Base-by-base conservation (phyloP, 2,888 invertebrate species). In the Drosophila pullipes region DNA sequence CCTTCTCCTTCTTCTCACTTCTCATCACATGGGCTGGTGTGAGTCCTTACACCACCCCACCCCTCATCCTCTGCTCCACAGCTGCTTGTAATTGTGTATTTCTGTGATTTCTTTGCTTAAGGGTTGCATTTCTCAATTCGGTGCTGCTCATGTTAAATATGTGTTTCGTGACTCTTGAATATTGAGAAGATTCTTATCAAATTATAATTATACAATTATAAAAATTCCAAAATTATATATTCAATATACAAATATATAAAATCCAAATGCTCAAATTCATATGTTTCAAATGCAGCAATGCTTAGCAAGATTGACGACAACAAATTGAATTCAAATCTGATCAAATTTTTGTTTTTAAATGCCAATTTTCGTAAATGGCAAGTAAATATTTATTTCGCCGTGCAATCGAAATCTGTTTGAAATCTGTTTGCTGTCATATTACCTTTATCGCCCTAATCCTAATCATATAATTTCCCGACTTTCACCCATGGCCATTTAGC, bases 41-140 rank as follows among this genome's bases (percentile, higher is more conserved):
- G 47, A 47, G 31, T 52, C 53, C 52, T 18, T 13, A 7, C 5
- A 25, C 3, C 44, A 3, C 5, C 35, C 7, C 44, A 1, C 9
- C 7, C 7, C 16, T 4, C 25, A 9, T 7, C 9, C 16, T 16
- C 28, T 28, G 13, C 10, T 54, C 4, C 13, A 13, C n/a, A 33
- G 11, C 13, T 50, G 52, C 44, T 35, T 37, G 49, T 39, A 30
- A 44, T 35, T 50, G 33, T 58, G 41, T 59, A 66, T 59, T 63
- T 66, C 68, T 47, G 66, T 63, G 76, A 82, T 74, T 79, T 65
- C 52, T 47, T 61, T 41, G 49, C 62, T 67, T 69, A 69, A 73
- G 79, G 79, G 79, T 79, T 58, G 65, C 39, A 63, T 53, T 78
- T 28, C 7, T 18, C 55, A 50, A 53, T 30, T 33, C 75, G 55